Evolutionary conservation across 2,888 invertebrate species (phyloP).

Genomic region (Drosophila anomalata): DNA sequence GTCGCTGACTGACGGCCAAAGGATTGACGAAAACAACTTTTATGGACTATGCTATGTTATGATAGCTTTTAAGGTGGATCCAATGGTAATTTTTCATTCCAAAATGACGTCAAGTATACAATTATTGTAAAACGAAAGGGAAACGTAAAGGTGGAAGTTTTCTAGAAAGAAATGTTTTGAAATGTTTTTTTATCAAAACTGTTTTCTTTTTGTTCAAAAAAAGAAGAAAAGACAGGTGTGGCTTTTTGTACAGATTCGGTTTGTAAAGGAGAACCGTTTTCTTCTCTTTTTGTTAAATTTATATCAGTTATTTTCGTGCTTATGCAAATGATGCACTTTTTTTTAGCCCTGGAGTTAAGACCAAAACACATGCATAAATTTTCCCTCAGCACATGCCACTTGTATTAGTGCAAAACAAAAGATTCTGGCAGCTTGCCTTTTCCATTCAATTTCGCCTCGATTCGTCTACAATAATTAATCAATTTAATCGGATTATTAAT

Average conservation of each 20-base stretch:
- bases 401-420: slow-evolving; percentile 51
- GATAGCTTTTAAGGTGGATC: slow-evolving; percentile 22
- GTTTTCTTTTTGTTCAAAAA: not conserved
- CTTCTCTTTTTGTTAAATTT: slow-evolving; percentile 11
- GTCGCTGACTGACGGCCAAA: slow-evolving; percentile 3
- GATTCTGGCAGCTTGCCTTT: slow-evolving; percentile 24
- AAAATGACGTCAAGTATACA: not conserved
- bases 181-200: not conserved
- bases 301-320: slow-evolving; percentile 25
- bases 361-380: slow-evolving; percentile 23
- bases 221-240: slow-evolving; percentile 20
- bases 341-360: slow-evolving; percentile 9
- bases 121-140: not conserved
- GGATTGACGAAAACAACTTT: slow-evolving; percentile 9
- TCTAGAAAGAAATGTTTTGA: not conserved
- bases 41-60: not conserved
- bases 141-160: not conserved
- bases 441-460: slow-evolving; percentile 19
- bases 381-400: not conserved
- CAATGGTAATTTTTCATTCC: slow-evolving; percentile 4
- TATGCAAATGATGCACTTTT: slow-evolving; percentile 30
- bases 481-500: slow-evolving; percentile 67
- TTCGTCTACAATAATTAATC: slow-evolving; percentile 62
- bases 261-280: slow-evolving; percentile 9
- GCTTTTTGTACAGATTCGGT: slow-evolving; percentile 5